Percentiles rank a stretch among this genome's conserved stretches.
These are phyloP conservation scores for Lepidothrix coronata DNA, from an alignment of 2,113 vertebrate species.

Conservation along the genomic window DNA sequence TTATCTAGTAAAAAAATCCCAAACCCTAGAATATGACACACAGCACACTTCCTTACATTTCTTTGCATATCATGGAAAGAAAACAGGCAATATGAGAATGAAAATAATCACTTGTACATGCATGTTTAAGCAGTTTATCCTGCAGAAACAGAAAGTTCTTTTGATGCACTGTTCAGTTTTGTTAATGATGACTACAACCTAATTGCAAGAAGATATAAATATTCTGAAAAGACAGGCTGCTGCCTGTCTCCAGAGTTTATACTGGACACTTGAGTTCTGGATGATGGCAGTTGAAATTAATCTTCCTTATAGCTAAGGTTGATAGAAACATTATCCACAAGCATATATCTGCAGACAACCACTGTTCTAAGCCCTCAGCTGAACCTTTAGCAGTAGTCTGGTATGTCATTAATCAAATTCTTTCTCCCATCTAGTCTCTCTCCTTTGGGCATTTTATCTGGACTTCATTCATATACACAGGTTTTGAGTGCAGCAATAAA, in stretches of 20 bases:
- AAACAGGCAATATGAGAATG: neutral
- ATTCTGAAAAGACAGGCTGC: neutral
- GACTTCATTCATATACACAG: neutral
- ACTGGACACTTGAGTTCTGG: neutral
- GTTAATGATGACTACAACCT: neutral
- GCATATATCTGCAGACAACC: neutral
- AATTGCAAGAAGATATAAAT: neutral
- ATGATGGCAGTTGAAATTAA: neutral
- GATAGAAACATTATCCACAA: neutral
- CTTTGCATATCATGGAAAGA: neutral
- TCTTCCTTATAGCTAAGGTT: neutral
- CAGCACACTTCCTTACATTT: neutral
- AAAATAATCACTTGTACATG: neutral
- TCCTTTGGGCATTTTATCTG: neutral
- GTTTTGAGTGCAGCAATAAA: neutral
- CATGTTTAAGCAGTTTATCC: neutral
- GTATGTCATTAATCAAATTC: neutral
- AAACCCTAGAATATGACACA: neutral
- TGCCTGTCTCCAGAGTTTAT: neutral
- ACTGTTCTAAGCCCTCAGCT: neutral
- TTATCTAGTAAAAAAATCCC: neutral
- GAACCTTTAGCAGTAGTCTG: neutral
- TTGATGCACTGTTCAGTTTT: neutral
- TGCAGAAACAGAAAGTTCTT: neutral
- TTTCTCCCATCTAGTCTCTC: neutral